Evolutionary conservation across 2,888 invertebrate species (phyloP), one percentile per base, ranked within the genome.

Genomic region (Pherbina coryleti): DNA sequence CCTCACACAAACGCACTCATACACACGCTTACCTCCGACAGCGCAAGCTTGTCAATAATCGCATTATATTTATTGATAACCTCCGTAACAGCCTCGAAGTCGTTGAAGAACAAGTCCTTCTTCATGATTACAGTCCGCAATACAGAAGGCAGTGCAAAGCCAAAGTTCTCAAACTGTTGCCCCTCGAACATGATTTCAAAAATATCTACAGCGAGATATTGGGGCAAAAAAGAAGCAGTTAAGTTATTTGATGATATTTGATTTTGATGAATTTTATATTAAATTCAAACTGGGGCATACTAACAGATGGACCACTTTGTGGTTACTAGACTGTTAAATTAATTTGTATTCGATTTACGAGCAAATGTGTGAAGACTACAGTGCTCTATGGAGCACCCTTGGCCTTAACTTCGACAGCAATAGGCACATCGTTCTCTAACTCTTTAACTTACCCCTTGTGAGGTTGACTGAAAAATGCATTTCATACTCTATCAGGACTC

Each of bases 121-220:
- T 91, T 91, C 84, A 91, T 90, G 22, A 91, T 91, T 0, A 92
- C 90, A 77, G 92, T 91, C 60, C 91, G 89, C 22, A 93, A 85
- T 3, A 90, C 88, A 0, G 90, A 86, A 0, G 93, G 92, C 64
- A 94, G 82, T 49, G 90, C 84, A 80, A 92, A 93, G 2, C 94
- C 94, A 60, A 95, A 87, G 83, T 92, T 92, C 84, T 95, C 95
- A 90, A 96, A 91, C 2, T 95, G 90, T 87, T 95, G 94, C 0
- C 94, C 94, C 87, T 95, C 95, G 28, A 92, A 92, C 82, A 95
- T 92, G 0, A 93, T 90, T 76, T 93, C 92, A 83, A 95, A 95
- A 37, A 96, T 90, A 4, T 92, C 90, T 81, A 28, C 0, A 69
- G 14, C 28, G 57, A 0, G 11, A 60, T 2, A n/a, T 22, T 53